These are phyloP conservation scores for Pardosa pseudoannulata DNA, from an alignment of 2,888 invertebrate species.

Conservation along the genomic window DNA sequence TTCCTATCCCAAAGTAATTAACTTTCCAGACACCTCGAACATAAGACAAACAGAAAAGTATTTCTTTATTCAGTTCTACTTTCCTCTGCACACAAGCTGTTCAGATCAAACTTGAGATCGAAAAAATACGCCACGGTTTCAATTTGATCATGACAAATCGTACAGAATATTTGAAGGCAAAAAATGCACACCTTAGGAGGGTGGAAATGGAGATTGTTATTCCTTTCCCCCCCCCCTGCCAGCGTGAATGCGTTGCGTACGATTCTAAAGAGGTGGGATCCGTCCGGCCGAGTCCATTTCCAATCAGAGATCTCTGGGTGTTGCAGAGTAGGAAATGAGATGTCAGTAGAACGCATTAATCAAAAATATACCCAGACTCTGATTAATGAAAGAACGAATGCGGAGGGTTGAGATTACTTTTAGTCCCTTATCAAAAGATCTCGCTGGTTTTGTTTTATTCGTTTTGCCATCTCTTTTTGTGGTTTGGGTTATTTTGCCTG, in stretches of 20 bases:
- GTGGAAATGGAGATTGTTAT: slow-evolving; percentile 14
- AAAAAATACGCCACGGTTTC: slow-evolving; percentile 16
- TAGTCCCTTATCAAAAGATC: slow-evolving; percentile 22
- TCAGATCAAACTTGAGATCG: background rate
- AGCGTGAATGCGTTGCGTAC: slow-evolving; percentile 13
- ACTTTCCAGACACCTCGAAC: background rate
- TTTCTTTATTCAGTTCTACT: background rate
- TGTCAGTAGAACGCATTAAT: slow-evolving; percentile 63
- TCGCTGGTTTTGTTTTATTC: slow-evolving; percentile 35
- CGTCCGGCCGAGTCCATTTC: slow-evolving; percentile 48
- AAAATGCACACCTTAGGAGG: background rate
- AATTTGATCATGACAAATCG: slow-evolving; percentile 53
- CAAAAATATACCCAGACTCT: slow-evolving; percentile 43
- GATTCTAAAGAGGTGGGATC: slow-evolving; percentile 43
- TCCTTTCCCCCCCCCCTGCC: slow-evolving; percentile 32
- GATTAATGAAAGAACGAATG: slow-evolving; percentile 60
- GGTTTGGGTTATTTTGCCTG: background rate
- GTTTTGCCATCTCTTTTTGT: slow-evolving; percentile 12
- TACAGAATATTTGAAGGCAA: slow-evolving; percentile 15
- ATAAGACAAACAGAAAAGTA: slow-evolving; percentile 1
- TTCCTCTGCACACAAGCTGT: slow-evolving; percentile 3
- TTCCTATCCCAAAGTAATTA: slow-evolving; percentile 10
- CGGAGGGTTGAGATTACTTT: slow-evolving; percentile 56
- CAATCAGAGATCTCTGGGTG: slow-evolving; percentile 64
- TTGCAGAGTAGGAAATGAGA: slow-evolving; percentile 66